These are phyloP conservation scores for Stenodera caucasica DNA, from an alignment of 2,888 invertebrate genomes.

Conservation along the genomic window DNA sequence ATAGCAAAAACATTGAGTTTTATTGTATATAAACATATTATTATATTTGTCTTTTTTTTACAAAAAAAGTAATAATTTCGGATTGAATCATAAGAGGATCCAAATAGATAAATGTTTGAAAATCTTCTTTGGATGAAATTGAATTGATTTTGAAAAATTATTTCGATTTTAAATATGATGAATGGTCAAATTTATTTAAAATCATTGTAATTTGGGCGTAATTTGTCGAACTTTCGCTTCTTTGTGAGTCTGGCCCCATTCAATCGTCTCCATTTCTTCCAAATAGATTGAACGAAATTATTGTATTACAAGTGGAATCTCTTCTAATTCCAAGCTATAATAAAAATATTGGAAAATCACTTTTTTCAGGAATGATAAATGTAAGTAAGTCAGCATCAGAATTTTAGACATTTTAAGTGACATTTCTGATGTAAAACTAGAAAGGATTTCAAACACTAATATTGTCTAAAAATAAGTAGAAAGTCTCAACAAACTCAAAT, in stretches of 20 bases:
- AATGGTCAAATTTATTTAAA: not conserved
- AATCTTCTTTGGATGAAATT: too few relatives aligned
- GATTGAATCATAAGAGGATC: too few relatives aligned
- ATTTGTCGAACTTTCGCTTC: not conserved
- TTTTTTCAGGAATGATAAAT: too few relatives aligned
- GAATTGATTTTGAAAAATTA: too few relatives aligned
- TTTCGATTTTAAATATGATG: too few relatives aligned
- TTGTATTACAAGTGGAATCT: not conserved
- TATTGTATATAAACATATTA: not conserved
- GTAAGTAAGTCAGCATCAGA: not conserved
- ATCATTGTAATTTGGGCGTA: not conserved
- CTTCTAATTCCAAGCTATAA: not conserved
- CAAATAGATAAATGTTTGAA: too few relatives aligned
- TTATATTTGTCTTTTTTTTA: not conserved
- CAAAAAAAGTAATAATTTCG: too few relatives aligned
- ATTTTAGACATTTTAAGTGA: not conserved
- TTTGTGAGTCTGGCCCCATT: not conserved
- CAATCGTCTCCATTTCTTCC: not conserved
- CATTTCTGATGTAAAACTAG: not conserved
- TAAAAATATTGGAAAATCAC: too few relatives aligned
- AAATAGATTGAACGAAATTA: not conserved
- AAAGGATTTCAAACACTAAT: not conserved
- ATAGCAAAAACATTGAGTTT: not conserved
- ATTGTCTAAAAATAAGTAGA: not conserved
- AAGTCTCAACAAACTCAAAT: not conserved